Evolutionary conservation across 2,113 vertebrate species (phyloP).

Genomic region (Ceuthmochares aereus): DNA sequence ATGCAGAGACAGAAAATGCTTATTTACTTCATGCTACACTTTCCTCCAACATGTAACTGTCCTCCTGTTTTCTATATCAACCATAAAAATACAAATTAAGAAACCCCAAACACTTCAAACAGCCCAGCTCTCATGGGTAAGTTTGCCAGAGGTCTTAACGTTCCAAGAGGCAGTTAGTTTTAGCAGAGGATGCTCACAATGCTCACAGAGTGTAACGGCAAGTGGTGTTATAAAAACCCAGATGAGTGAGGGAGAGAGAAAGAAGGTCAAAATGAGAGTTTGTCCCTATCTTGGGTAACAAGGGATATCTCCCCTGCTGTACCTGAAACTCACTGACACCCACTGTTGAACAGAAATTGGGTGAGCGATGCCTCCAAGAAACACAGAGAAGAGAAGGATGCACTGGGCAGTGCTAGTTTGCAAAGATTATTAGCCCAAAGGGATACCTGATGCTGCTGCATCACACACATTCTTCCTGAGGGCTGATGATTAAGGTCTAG

Average conservation of each 20-base stretch:
- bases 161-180: background rate
- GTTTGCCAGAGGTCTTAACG: background rate
- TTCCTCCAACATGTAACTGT: background rate
- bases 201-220: background rate
- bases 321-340: background rate
- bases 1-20: background rate
- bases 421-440: background rate
- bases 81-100: background rate
- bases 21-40: background rate
- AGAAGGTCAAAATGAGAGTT: background rate
- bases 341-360: background rate
- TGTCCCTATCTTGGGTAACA: background rate
- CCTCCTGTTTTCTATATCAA: background rate
- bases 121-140: background rate
- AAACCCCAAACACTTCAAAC: background rate
- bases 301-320: background rate
- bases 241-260: background rate
- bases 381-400: background rate
- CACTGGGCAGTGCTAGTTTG: background rate
- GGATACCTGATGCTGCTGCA: conserved; percentile 1
- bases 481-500: background rate
- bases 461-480: background rate
- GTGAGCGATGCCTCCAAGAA: background rate
- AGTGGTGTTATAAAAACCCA: background rate
- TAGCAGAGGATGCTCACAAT: background rate